phyloP scores from a whole-genome alignment of 2,113 vertebrate species.

The Sinocyclocheilus anophthalmus region DNA sequence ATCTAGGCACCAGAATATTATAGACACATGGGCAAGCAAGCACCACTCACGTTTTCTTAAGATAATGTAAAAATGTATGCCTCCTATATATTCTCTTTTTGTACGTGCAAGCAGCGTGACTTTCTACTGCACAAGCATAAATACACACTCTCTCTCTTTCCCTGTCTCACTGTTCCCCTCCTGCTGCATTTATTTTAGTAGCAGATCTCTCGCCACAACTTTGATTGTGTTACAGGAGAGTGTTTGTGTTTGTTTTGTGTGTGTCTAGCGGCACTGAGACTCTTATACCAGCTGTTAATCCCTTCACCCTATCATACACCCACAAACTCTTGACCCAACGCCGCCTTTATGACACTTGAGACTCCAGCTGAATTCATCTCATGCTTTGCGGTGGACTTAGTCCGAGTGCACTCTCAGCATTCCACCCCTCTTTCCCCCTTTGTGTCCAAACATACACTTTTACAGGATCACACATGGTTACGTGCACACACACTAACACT shows the following conservation, averaged over 20 bases:
- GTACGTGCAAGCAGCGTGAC: slow-evolving; percentile 54
- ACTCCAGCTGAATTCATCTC: slow-evolving; percentile 58
- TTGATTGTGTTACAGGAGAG: slow-evolving; percentile 72
- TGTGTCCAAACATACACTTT: slow-evolving; percentile 3
- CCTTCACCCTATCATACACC: slow-evolving; percentile 66
- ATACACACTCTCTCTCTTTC: slow-evolving; percentile 62
- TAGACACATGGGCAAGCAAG: background rate
- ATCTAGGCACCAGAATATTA: slow-evolving; percentile 1
- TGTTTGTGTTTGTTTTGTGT: slow-evolving; percentile 57
- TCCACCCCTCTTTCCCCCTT: slow-evolving; percentile 33
- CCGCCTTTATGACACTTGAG: slow-evolving; percentile 68
- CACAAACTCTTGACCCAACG: slow-evolving; percentile 43
- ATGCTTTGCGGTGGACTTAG: slow-evolving; percentile 32
- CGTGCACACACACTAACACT: slow-evolving; percentile 57
- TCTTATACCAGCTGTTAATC: slow-evolving; percentile 63
- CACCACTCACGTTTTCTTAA: background rate
- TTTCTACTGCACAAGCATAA: background rate
- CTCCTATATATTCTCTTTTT: slow-evolving; percentile 6
- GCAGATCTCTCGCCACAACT: slow-evolving; percentile 66
- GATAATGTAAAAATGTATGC: slow-evolving; percentile 46
- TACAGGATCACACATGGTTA: slow-evolving; percentile 32
- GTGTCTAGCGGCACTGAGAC: slow-evolving; percentile 51
- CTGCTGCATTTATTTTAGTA: slow-evolving; percentile 72
- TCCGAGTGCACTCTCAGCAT: slow-evolving; percentile 33
- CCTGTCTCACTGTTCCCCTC: slow-evolving; percentile 9